Base-by-base conservation (phyloP, 2,113 vertebrate species). In the Meleagris gallopavo region DNA sequence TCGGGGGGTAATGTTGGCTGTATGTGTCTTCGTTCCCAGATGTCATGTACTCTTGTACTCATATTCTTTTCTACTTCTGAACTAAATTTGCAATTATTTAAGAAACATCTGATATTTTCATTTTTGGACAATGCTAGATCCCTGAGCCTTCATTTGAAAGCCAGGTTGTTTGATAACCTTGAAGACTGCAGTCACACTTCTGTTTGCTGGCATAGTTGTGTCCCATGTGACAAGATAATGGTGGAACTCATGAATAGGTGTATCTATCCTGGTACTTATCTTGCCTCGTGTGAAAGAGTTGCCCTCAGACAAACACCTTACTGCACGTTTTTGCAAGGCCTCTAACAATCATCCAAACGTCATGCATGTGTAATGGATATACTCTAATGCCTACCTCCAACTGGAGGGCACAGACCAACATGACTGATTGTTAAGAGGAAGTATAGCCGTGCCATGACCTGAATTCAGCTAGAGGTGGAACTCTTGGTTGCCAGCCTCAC, bases 171-270 rank as follows among this genome's bases (percentile, higher is more conserved):
- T 18, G 11, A 14, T 22, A 19, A 22, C 24, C 57, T 48, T n/a
- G 30, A 60, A 71, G 69, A n/a, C 25, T 25, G 25, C 45, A 25
- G 20, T 41, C 34, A 25, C 1, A 0, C 32, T 46, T 38, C 38
- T n/a, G 29, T 13, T 50, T 13, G 21, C 30, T 3, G 1, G 15
- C 0, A 1, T 1, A 0, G 2, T 40, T 15, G 40, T 11, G 27
- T 21, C 38, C 34, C 24, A 2, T 6, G 13, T 2, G 1, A 17
- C 20, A 8, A 50, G n/a, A 18, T 3, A 7, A 4, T n/a, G 2
- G 5, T 38, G 57, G 36, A 24, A 11, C 43, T 20, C 0, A 0
- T 34, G 29, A 27, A 41, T 0, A 1, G 27, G 9, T 0, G 1
- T 34, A 15, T 34, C 45, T 34, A 15, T 30, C 45, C 12, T 50